phyloP scores from a whole-genome alignment of 2,113 vertebrate genomes.

The Bubo blakistoni region DNA sequence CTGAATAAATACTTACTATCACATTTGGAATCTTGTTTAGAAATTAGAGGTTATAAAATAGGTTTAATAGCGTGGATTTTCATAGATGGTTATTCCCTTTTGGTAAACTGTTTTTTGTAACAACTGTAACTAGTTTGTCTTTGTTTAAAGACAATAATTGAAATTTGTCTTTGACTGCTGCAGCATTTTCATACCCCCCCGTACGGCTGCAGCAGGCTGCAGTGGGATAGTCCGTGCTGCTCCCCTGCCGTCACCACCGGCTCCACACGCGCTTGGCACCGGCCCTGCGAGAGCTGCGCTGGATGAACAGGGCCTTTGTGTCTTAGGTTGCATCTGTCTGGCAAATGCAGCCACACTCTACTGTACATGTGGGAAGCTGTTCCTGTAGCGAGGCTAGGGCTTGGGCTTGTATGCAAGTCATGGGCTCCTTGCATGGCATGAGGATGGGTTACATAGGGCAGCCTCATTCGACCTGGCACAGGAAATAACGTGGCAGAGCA shows the following conservation, averaged over 20 bases:
- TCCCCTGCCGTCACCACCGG: background rate
- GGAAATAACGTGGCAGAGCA: background rate
- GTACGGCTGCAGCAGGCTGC: background rate
- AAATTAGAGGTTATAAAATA: background rate
- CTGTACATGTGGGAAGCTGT: accelerated
- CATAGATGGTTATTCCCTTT: background rate
- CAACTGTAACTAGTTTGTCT: background rate
- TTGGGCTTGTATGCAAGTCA: accelerated
- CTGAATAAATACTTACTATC: background rate
- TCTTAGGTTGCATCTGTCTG: background rate
- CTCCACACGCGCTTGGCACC: accelerated
- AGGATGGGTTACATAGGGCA: accelerated
- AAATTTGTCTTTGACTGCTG: background rate
- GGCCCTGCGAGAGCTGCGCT: background rate
- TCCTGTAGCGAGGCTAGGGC: background rate
- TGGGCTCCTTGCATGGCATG: accelerated
- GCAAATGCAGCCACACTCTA: accelerated
- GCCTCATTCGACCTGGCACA: accelerated
- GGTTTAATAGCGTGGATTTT: background rate
- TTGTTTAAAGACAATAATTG: background rate
- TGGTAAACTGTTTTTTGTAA: background rate
- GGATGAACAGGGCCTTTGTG: conserved; percentile 1
- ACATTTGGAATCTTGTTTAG: background rate
- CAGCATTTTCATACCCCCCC: background rate
- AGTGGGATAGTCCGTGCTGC: background rate